Conservation (phyloP, 2,888 invertebrate genomes). For the Ornithoptera alexandrae region DNA sequence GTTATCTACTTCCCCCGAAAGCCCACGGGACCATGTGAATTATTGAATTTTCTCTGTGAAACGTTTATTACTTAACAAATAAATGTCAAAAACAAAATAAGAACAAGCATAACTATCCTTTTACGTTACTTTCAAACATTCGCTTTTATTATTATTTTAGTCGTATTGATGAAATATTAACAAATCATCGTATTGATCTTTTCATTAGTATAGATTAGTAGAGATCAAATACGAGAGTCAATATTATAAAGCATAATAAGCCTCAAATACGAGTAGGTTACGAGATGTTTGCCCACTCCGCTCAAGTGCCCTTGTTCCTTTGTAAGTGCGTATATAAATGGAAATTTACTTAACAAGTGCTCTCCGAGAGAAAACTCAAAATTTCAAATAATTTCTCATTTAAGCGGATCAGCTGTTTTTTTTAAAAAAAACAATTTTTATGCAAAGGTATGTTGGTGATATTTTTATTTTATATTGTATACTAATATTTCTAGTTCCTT, state of each 20-base stretch:
- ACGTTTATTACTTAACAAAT: conserved; percentile 34
- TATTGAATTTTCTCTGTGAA: conserved; percentile 56
- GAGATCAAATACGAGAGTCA: neutral
- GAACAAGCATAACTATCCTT: neutral
- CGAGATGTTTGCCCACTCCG: neutral
- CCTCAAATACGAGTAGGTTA: neutral
- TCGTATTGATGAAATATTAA: neutral
- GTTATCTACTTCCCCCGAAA: conserved; percentile 55
- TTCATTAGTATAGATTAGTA: neutral
- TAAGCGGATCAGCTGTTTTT: neutral
- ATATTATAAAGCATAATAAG: neutral
- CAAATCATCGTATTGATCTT: neutral
- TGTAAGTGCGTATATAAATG: neutral
- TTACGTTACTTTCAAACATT: neutral
- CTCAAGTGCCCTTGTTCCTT: neutral
- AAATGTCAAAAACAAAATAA: conserved; percentile 14
- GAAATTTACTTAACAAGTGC: neutral
- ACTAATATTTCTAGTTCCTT: too few relatives aligned
- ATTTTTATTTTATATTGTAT: too few relatives aligned
- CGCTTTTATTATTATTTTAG: neutral
- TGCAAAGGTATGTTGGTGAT: neutral
- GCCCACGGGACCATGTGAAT: conserved; percentile 50
- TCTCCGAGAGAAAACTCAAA: neutral
- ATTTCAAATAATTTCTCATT: neutral
- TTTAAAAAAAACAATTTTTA: neutral